Percentiles rank a stretch among this genome's conserved stretches.
phyloP scores from a whole-genome alignment of 1,140 invertebrate genomes.

The Drosophila murphyi region DNA sequence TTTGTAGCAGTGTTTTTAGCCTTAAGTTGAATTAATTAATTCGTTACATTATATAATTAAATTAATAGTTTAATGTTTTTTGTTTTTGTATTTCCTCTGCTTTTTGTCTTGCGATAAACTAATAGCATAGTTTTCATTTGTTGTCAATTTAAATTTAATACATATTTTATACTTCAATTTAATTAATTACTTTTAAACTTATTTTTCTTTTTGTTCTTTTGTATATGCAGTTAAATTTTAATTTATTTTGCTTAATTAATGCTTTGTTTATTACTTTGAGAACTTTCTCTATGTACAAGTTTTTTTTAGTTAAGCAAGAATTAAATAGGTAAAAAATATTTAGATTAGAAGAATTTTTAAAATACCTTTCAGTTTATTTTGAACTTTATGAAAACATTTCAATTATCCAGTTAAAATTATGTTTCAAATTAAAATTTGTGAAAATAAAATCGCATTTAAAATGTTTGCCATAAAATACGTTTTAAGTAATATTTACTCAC shows the following conservation, averaged over 20 bases:
- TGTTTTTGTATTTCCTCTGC: conserved; percentile 68
- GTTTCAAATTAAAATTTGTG: background rate
- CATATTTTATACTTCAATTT: conserved; percentile 65
- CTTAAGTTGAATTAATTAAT: conserved; percentile 82
- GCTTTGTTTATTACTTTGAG: conserved; percentile 53
- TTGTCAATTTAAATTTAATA: conserved; percentile 68
- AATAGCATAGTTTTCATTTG: conserved; percentile 61
- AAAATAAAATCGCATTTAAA: background rate
- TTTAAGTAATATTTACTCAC: background rate
- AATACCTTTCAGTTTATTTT: background rate
- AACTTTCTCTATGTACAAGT: conserved; percentile 65
- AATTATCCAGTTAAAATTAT: background rate
- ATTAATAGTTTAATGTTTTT: conserved; percentile 83
- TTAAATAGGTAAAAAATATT: conserved; percentile 28
- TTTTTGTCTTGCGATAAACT: conserved; percentile 59
- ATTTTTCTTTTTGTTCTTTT: conserved; percentile 42
- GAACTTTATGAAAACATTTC: background rate
- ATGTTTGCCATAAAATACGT: background rate
- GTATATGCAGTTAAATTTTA: conserved; percentile 64
- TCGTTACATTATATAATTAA: conserved; percentile 74
- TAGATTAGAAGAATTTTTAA: background rate
- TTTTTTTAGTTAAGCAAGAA: conserved; percentile 43
- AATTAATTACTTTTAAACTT: conserved; percentile 67
- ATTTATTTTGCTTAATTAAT: conserved; percentile 62
- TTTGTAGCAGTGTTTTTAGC: conserved; percentile 64